Evolutionary conservation across 2,888 invertebrate genomes (phyloP).

Genomic region (Exephanes ischioxanthus): DNA sequence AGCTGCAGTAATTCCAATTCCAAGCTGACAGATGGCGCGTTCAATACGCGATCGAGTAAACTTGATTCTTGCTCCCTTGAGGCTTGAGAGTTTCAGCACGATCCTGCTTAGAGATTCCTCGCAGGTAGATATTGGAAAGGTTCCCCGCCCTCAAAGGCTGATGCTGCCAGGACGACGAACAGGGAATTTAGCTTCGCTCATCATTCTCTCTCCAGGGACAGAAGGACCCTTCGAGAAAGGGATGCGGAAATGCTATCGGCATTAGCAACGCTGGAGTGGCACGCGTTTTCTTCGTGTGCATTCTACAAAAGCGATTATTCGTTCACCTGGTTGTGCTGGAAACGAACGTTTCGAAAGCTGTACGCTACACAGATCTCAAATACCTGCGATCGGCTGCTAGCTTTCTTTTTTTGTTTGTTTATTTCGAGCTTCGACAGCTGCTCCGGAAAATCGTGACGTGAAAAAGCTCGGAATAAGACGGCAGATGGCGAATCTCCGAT

Average conservation of each 20-base stretch:
- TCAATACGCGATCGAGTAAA: constrained; percentile 25
- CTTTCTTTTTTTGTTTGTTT: constrained; percentile 36
- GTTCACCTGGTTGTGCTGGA: not conserved
- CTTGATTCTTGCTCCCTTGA: constrained; percentile 39
- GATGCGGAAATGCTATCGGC: not conserved
- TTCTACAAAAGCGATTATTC: constrained; percentile 7
- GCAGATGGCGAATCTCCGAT: constrained; percentile 55
- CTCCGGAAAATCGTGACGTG: constrained; percentile 53
- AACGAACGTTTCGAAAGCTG: not conserved
- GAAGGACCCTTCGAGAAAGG: not conserved
- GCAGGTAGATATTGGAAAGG: constrained; percentile 43
- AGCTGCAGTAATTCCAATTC: constrained; percentile 7
- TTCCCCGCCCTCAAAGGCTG: constrained; percentile 20
- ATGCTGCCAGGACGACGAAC: not conserved
- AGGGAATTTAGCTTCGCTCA: constrained; percentile 6
- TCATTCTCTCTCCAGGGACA: constrained; percentile 2
- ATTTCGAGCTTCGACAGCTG: constrained; percentile 56
- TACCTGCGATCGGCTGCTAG: constrained; percentile 2
- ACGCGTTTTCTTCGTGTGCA: not conserved
- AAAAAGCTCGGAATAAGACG: constrained; percentile 25
- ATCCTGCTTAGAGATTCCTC: constrained; percentile 54
- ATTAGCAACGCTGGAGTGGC: not conserved
- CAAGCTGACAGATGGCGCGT: constrained; percentile 15
- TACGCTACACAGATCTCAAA: not conserved
- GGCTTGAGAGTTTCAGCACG: constrained; percentile 54